Base-by-base conservation (phyloP, 2,888 invertebrate species). In the Campoletis raptor region DNA sequence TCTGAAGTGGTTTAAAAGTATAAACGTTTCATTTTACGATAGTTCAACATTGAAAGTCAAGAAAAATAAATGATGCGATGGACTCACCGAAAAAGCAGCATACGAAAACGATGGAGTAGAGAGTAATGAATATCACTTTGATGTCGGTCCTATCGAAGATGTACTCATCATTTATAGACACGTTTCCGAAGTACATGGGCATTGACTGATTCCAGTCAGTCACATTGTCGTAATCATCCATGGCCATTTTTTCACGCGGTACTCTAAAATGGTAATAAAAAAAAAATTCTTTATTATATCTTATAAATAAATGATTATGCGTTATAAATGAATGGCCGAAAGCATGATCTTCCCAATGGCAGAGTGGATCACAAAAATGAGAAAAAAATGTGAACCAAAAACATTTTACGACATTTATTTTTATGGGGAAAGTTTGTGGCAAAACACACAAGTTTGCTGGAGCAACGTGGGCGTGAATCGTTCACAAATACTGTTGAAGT, bases 1-100 rank as follows among this genome's bases (percentile, higher is more conserved):
- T 30, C 30, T 3, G 30, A 3, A 30, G 30, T 30, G 30, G 30
- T 30, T 30, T 30, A 3, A 30, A 30, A 30, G 18, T 18, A 15
- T 2, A 48, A 48, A 18, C 18, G 15, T 48, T 15, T 15, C 42
- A 8, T 30, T 30, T 30, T 21, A 24, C 57, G 24, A 8, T 2
- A 57, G 9, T 57, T 57, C 2, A 57, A 24, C 4, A 12, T 30
- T 12, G 5, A 18, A 6, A 18, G 24, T 12, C 24, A 57, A 12
- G 0, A 57, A 24, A 12, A 24, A 10, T 57, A 10, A 12, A 24
- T 30, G 12, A 10, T 24, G n/a, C 2, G 40, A 45, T 12, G 12
- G 42, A n/a, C 97, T 97, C 94, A 97, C 97, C 97, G 92, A 97
- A 97, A 94, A 97, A 97, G 93, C 97, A 97, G 91, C 97, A 96